Conservation (phyloP, 2,113 vertebrate genomes). For the Oryzias curvinotus region DNA sequence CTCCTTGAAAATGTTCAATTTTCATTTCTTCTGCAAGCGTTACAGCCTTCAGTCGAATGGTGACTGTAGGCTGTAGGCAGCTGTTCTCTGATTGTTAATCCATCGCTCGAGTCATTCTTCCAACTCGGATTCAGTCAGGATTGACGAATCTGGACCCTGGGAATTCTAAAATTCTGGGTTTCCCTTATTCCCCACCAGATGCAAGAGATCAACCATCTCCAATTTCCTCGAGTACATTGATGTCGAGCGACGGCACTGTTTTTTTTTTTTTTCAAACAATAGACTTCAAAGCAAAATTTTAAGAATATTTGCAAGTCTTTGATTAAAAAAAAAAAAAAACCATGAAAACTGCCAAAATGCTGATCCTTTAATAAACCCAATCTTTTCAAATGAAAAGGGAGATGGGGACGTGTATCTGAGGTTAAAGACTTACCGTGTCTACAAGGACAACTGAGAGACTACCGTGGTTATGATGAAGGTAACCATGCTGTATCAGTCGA, state of each 20-base stretch:
- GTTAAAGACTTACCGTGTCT: not conserved
- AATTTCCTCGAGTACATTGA: not conserved
- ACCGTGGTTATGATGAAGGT: not conserved
- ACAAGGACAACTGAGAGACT: not conserved
- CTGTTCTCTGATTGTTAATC: too few species aligned
- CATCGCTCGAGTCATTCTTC: too few species aligned
- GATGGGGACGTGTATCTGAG: not conserved
- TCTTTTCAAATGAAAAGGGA: not conserved
- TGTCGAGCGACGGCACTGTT: too few species aligned
- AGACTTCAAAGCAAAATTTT: not conserved
- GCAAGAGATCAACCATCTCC: not conserved
- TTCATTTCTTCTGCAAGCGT: too few species aligned
- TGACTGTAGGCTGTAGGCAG: too few species aligned
- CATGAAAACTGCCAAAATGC: slow-evolving; percentile 1
- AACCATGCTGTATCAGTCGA: not conserved
- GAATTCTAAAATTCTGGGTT: not conserved
- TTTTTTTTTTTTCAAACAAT: not conserved
- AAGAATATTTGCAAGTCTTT: slow-evolving; percentile 4
- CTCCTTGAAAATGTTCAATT: too few species aligned
- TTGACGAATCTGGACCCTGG: not conserved
- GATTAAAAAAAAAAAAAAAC: not conserved
- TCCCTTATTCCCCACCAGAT: slow-evolving; percentile 5
- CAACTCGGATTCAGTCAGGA: not conserved
- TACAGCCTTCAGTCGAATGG: too few species aligned
- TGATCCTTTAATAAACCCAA: not conserved